phyloP scores from a whole-genome alignment of 2,113 vertebrate genomes.

The Sardina pilchardus region DNA sequence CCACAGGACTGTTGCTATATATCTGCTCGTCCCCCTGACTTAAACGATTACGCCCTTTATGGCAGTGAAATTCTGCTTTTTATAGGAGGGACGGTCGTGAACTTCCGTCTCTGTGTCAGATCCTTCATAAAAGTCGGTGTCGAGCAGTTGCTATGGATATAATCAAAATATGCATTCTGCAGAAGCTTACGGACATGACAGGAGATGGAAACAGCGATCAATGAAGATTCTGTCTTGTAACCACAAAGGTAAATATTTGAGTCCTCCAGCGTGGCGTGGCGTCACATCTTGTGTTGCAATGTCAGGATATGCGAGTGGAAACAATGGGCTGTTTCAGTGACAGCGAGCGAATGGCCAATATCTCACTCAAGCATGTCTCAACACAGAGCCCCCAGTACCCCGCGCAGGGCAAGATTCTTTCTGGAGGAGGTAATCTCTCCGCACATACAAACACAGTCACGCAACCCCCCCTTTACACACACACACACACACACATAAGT shows the following conservation, averaged over 20 bases:
- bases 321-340: slow-evolving; percentile 27
- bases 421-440: slow-evolving; percentile 47
- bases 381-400: slow-evolving; percentile 31
- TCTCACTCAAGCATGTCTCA: slow-evolving; percentile 48
- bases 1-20: background rate
- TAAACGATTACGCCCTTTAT: background rate
- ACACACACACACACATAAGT: slow-evolving; percentile 51
- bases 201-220: background rate
- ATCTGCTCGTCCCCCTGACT: background rate
- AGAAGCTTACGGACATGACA: background rate
- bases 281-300: background rate
- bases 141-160: background rate
- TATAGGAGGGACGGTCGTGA: background rate
- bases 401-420: slow-evolving; percentile 52
- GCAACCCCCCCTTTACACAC: slow-evolving; percentile 22
- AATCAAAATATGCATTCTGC: background rate
- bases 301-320: background rate
- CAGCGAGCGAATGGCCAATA: slow-evolving; percentile 27
- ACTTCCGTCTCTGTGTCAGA: background rate
- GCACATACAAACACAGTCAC: slow-evolving; percentile 39
- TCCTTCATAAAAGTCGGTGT: background rate
- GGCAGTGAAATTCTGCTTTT: background rate
- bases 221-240: background rate
- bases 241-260: background rate
- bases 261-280: background rate